phyloP scores from a whole-genome alignment of 2,888 invertebrate genomes.

The Ornithoptera priamus region DNA sequence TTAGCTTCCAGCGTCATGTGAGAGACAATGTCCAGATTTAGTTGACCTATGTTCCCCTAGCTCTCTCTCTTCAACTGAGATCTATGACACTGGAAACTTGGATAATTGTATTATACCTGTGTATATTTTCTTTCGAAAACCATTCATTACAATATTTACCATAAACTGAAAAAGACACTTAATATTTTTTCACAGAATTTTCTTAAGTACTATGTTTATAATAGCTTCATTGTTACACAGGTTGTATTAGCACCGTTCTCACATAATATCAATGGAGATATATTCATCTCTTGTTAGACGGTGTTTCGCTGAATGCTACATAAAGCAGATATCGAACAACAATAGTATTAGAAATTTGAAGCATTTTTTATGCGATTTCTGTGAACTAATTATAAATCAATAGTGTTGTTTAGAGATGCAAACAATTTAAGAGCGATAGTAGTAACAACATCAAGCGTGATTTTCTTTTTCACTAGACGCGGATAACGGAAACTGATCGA shows the following conservation, averaged over 20 bases:
- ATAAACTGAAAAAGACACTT: not conserved
- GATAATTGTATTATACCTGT: no score
- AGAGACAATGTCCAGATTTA: no score
- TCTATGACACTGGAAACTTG: no score
- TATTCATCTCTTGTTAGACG: constrained; percentile 3
- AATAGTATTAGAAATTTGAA: constrained; percentile 13
- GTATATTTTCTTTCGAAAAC: no score
- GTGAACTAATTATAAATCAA: constrained; percentile 3
- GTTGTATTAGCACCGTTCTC: constrained; percentile 19
- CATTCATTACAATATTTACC: not conserved
- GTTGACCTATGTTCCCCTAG: no score
- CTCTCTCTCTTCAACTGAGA: no score
- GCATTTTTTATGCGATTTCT: constrained; percentile 2
- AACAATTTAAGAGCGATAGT: not conserved
- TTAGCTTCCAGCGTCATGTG: no score
- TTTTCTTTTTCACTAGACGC: not conserved
- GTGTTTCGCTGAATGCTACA: not conserved
- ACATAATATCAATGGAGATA: constrained; percentile 10
- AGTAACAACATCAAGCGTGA: not conserved
- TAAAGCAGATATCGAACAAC: not conserved
- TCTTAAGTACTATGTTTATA: not conserved
- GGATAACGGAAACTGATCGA: no score
- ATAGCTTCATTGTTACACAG: constrained; percentile 9
- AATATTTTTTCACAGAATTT: not conserved
- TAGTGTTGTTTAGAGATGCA: not conserved